Evolutionary conservation across 1,140 invertebrate species (phyloP).

Genomic region (Drosophila lowei): DNA sequence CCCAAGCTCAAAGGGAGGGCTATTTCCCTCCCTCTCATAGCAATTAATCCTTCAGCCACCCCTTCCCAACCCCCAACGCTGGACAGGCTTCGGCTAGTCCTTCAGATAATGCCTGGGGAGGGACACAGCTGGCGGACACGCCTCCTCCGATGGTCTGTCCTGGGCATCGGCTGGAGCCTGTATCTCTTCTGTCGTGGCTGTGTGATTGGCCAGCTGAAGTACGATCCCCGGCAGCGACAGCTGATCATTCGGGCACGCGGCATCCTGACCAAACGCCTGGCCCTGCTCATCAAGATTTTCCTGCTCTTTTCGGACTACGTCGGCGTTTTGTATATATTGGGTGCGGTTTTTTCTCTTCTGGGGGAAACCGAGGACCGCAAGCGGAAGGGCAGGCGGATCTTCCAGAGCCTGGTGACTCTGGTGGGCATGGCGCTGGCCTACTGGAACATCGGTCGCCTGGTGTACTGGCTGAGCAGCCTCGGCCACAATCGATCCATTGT

Average conservation of each 20-base stretch:
- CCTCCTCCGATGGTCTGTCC: not conserved
- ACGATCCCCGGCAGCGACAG: not conserved
- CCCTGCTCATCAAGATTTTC: not conserved
- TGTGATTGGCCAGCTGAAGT: constrained; percentile 5
- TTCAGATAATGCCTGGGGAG: not conserved
- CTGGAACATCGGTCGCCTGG: not conserved
- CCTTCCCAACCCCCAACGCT: not conserved
- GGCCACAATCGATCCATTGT: constrained; percentile 8
- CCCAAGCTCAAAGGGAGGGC: too few species aligned
- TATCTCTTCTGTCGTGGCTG: constrained; percentile 1
- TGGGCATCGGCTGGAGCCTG: constrained; percentile 1
- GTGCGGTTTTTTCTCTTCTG: too few species aligned
- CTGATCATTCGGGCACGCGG: not conserved
- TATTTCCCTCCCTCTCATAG: too few species aligned
- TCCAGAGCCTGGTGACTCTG: not conserved
- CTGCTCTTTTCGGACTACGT: too few species aligned
- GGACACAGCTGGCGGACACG: too few species aligned
- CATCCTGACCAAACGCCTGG: not conserved
- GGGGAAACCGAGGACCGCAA: too few species aligned
- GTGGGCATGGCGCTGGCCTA: not conserved
- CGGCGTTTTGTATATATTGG: accelerated
- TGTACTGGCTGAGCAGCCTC: not conserved
- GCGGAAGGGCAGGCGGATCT: too few species aligned
- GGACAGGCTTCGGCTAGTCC: not conserved
- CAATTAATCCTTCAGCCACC: too few species aligned